Percentiles rank a stretch among this genome's conserved stretches.
phyloP scores from a whole-genome alignment of 2,113 vertebrate genomes.

The Lepus europaeus region DNA sequence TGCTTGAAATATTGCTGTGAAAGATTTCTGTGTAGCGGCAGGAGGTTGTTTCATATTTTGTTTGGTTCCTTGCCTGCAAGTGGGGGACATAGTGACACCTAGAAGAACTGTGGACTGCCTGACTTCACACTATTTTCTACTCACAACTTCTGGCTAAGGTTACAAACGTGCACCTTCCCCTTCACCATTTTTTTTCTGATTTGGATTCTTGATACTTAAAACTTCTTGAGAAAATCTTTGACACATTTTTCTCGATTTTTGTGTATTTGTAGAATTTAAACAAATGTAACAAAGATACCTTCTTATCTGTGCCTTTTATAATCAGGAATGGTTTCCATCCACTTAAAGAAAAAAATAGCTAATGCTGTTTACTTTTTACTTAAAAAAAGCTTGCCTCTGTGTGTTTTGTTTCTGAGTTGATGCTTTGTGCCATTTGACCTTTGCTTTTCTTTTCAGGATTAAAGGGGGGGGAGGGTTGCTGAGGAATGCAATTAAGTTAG shows the following conservation, averaged over 20 bases:
- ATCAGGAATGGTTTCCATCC: background rate
- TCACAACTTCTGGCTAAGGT: background rate
- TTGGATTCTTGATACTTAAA: constrained; percentile 21
- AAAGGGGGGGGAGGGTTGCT: background rate
- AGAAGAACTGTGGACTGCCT: background rate
- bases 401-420: constrained; percentile 41
- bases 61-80: background rate
- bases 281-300: background rate
- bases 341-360: background rate
- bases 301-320: background rate
- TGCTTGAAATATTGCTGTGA: background rate
- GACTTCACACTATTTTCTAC: background rate
- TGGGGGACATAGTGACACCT: background rate
- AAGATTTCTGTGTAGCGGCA: background rate
- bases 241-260: background rate
- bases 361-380: constrained; percentile 32
- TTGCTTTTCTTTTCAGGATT: constrained; percentile 63
- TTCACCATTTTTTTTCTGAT: background rate
- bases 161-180: background rate
- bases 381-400: background rate
- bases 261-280: constrained; percentile 38
- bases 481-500: constrained; percentile 52
- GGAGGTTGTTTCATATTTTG: background rate
- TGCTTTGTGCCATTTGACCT: constrained; percentile 36
- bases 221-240: background rate